Percentiles rank a stretch among this genome's conserved stretches.
Conservation (phyloP, 2,888 invertebrate species). For the Brachyptera putata region DNA sequence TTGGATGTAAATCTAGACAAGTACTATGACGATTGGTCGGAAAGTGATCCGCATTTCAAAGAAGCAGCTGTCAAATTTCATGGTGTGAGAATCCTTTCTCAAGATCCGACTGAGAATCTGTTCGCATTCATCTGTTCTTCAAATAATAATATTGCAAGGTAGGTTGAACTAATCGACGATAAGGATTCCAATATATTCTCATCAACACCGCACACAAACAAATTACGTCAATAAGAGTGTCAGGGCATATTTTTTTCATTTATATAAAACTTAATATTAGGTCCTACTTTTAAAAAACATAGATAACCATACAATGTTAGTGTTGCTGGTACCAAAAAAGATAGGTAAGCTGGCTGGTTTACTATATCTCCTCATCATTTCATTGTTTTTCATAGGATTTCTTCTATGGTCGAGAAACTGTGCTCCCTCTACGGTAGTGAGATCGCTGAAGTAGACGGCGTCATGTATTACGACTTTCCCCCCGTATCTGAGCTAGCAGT, state of each 20-base stretch:
- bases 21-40: constrained; percentile 71
- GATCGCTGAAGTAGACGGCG: constrained; percentile 62
- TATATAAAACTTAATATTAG: too few relatives aligned
- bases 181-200: too few relatives aligned
- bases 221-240: too few relatives aligned
- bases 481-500: constrained; percentile 58
- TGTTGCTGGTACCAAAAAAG: too few relatives aligned
- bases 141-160: constrained; percentile 92
- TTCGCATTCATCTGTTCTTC: constrained; percentile 97
- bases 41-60: constrained; percentile 68
- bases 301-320: too few relatives aligned
- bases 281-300: too few relatives aligned
- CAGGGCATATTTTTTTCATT: too few relatives aligned
- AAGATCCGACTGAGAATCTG: constrained; percentile 88
- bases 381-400: constrained; percentile 59
- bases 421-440: constrained; percentile 74
- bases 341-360: too few relatives aligned
- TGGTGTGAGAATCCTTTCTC: constrained; percentile 86
- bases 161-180: too few relatives aligned
- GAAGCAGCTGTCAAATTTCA: constrained; percentile 62
- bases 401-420: constrained; percentile 85
- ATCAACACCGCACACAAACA: too few relatives aligned
- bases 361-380: too few relatives aligned
- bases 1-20: constrained; percentile 65
- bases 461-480: constrained; percentile 76